Base-by-base conservation (phyloP, 2,113 vertebrate species). In the Etheostoma cragini region DNA sequence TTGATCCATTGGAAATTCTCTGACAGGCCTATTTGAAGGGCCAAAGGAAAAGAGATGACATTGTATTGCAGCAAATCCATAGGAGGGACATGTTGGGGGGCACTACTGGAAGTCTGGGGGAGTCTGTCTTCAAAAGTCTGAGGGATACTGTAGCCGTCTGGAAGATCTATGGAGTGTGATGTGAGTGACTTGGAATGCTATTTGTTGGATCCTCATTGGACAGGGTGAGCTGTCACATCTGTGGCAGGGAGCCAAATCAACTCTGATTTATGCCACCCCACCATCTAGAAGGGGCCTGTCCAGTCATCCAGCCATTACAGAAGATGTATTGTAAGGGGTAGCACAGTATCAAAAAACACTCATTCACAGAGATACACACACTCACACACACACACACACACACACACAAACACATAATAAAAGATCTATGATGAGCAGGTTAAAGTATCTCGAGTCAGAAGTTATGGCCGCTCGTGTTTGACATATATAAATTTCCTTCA, bases 181-280 rank as follows among this genome's bases (percentile, higher is more conserved):
- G 82, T 89, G 81, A 87, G 54, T 85, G 89, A 93, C 81, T 53
- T 76, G 78, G 84, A 88, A 81, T 83, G 88, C 82, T 86, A 72
- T 88, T 87, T 81, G 84, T 86, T 78, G 81, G 77, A 74, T 84
- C 77, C 78, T 90, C 81, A 33, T 50, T 76, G 90, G 88, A 85
- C 62, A 33, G 71, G 57, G 54, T 2, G 65, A 84, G 76, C 78
- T 90, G 90, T 91, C 91, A 86, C 85, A 72, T 93, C 64, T 52
- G 72, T 93, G 93, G 91, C 92, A 86, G 71, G 46, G 56, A 61
- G 93, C 94, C 93, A 92, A 90, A 88, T 92, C 73, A 78, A 63
- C 71, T 74, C 75, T 93, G 94, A 95, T 95, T 94, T 95, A 93
- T 81, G 1, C 82, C 70, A 76, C 57, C 67, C 83, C 49, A 61